Percentiles rank a stretch among this genome's conserved stretches.
Evolutionary conservation across 1,140 invertebrate genomes (phyloP).

Genomic region (Neuroterus valhalla): DNA sequence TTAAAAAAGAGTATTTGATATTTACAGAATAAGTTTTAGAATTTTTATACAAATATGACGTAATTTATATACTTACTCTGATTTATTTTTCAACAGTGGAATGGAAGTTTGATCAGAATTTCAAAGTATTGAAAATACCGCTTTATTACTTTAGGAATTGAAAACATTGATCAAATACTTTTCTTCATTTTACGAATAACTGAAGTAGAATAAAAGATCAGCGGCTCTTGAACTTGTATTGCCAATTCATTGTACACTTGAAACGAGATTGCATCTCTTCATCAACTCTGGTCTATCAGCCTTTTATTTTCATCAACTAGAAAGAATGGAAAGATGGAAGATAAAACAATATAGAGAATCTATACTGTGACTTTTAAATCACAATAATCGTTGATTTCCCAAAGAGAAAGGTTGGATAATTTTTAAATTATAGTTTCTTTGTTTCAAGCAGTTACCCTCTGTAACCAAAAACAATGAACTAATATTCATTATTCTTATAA

Average conservation of each 20-base stretch:
- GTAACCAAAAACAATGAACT: neutral
- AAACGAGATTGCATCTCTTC: slow-evolving; percentile 11
- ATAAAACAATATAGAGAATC: neutral
- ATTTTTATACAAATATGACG: too few species aligned
- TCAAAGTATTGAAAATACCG: too few species aligned
- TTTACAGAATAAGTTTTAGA: too few species aligned
- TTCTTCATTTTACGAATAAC: neutral
- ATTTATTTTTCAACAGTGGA: too few species aligned
- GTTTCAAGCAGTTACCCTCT: neutral
- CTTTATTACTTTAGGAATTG: too few species aligned
- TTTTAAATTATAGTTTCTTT: neutral
- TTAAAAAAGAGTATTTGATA: too few species aligned
- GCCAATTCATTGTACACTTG: slow-evolving; percentile 23
- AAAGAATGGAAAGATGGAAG: neutral
- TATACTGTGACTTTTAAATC: neutral
- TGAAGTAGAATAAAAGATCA: neutral
- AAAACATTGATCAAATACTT: neutral
- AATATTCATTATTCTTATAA: neutral
- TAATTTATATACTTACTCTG: too few species aligned
- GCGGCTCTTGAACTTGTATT: neutral
- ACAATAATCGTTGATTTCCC: neutral
- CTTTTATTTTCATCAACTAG: slow-evolving; percentile 2
- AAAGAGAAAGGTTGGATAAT: neutral
- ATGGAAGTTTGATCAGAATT: too few species aligned
- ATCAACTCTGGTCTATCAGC: neutral